These are phyloP conservation scores for Hiodon tergisus DNA, from an alignment of 2,113 vertebrate species.

Conservation along the genomic window DNA sequence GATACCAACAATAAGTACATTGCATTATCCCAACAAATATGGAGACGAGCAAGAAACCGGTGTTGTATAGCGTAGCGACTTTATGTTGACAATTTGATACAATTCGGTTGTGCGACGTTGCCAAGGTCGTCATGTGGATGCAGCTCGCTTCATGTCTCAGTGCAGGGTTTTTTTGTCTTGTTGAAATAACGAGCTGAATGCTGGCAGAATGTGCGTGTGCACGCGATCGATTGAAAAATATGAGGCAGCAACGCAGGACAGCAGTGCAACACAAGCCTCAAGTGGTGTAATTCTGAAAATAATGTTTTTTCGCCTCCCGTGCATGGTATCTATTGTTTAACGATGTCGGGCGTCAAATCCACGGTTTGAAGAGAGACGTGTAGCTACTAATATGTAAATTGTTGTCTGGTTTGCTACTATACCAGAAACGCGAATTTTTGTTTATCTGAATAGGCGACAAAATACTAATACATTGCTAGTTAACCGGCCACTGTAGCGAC, in stretches of 20 bases:
- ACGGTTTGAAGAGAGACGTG: background rate
- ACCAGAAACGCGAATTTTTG: background rate
- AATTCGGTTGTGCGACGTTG: slow-evolving; percentile 7
- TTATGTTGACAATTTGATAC: background rate
- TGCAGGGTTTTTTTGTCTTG: slow-evolving; percentile 5
- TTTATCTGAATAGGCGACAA: background rate
- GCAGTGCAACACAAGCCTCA: background rate
- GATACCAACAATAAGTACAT: slow-evolving; percentile 27
- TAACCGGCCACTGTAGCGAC: background rate
- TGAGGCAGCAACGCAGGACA: background rate
- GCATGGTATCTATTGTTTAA: background rate
- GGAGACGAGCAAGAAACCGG: background rate
- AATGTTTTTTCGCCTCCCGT: background rate
- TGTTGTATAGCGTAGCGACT: background rate
- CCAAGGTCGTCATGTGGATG: slow-evolving; percentile 25
- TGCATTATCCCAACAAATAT: slow-evolving; percentile 10
- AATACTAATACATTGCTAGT: background rate
- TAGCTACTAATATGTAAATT: too few species aligned
- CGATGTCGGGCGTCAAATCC: background rate
- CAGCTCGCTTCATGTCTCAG: background rate
- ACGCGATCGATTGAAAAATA: background rate
- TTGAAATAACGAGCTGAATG: background rate
- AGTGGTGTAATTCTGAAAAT: background rate
- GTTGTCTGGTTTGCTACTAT: background rate
- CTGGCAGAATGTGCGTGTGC: background rate